Evolutionary conservation across 2,797 vertebrate genomes (phyloP).

Genomic region (Etheostoma perlongum): DNA sequence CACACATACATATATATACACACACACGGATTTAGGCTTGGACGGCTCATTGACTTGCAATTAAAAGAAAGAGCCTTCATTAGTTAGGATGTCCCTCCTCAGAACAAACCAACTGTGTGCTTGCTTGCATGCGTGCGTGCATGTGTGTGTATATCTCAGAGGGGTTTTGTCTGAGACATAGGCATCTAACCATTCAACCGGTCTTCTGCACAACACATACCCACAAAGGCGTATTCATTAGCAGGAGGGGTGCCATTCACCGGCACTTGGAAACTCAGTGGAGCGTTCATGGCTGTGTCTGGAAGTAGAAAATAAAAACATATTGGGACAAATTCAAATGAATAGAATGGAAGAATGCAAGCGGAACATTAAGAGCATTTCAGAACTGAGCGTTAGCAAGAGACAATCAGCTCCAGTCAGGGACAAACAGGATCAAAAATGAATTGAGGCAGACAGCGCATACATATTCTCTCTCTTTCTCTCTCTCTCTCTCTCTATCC

Average conservation of each 20-base stretch:
- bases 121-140: constrained; percentile 18
- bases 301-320: constrained; percentile 68
- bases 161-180: constrained; percentile 51
- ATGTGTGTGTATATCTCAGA: constrained; percentile 19
- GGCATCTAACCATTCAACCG: constrained; percentile 55
- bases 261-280: constrained; percentile 60
- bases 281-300: constrained; percentile 48
- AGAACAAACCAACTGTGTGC: constrained; percentile 50
- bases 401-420: constrained; percentile 53
- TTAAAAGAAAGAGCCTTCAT: constrained; percentile 68
- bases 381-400: constrained; percentile 36
- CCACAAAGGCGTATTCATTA: constrained; percentile 60
- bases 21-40: constrained; percentile 31
- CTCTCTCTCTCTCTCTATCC: too few species aligned
- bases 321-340: constrained; percentile 56
- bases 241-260: constrained; percentile 53
- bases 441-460: constrained; percentile 30
- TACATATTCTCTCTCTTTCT: too few species aligned
- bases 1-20: too few species aligned
- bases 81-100: constrained; percentile 57
- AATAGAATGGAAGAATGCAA: constrained; percentile 56
- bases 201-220: constrained; percentile 43
- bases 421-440: constrained; percentile 58
- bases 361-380: constrained; percentile 70
- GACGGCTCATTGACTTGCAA: constrained; percentile 69